Conservation (phyloP, 2,113 vertebrate genomes). For the Haliaeetus leucogaster region DNA sequence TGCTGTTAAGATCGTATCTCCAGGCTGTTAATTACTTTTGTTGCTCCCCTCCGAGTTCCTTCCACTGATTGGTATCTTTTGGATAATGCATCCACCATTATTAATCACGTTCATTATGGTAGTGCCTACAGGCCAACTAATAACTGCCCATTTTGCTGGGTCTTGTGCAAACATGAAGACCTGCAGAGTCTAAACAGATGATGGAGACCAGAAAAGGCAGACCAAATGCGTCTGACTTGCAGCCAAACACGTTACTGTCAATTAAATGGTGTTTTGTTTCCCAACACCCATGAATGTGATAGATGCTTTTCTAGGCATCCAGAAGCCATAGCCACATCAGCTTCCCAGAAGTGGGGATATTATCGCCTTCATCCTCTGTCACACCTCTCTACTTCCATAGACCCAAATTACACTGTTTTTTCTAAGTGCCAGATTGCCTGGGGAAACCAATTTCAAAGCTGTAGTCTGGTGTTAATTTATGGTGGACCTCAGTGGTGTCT, state of each 20-base stretch:
- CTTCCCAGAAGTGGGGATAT: background rate
- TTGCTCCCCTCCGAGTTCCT: background rate
- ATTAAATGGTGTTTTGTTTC: background rate
- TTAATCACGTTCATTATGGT: background rate
- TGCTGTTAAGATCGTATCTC: constrained; percentile 7
- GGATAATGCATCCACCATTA: background rate
- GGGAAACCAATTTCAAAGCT: background rate
- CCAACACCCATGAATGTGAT: background rate
- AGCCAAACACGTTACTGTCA: background rate
- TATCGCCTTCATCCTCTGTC: background rate
- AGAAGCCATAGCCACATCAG: background rate
- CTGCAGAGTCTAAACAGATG: background rate
- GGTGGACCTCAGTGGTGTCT: background rate
- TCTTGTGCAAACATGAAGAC: constrained; percentile 10
- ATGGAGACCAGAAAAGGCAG: background rate
- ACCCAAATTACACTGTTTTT: background rate
- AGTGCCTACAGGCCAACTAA: background rate
- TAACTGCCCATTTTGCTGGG: background rate
- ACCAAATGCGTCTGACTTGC: background rate
- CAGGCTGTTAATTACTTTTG: background rate
- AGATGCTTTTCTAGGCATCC: background rate
- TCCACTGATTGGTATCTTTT: background rate
- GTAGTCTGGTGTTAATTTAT: background rate
- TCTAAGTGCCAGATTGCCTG: background rate
- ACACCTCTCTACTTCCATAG: background rate